A percentile compares a stretch with the other conserved stretches of the same genome.
Conservation (phyloP, 1,140 invertebrate genomes). For the Hyles vespertilio region DNA sequence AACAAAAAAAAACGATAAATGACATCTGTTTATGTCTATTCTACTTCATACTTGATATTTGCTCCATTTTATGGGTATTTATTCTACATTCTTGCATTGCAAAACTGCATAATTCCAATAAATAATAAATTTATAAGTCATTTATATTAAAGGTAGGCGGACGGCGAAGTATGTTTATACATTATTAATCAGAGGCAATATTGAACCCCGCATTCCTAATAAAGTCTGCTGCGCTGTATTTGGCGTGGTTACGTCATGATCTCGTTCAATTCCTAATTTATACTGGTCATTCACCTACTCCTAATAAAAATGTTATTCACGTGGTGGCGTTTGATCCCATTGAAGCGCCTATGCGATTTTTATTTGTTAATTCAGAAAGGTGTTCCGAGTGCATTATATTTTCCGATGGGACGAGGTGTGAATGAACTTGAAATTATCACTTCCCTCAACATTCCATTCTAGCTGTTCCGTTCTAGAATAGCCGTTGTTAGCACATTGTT, state of each 20-base stretch:
- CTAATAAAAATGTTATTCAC: conserved; percentile 6
- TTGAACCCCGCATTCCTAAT: background rate
- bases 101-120: no score
- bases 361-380: no score
- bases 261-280: conserved; percentile 12
- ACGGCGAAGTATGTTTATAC: no score
- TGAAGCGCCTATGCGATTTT: conserved; percentile 3
- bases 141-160: no score
- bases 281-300: conserved; percentile 19
- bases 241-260: conserved; percentile 6
- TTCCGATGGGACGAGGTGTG: conserved; percentile 20
- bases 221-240: background rate
- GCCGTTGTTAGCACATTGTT: conserved; percentile 19
- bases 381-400: no score
- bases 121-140: no score
- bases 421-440: conserved; percentile 45
- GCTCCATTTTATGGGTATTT: no score
- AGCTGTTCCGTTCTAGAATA: conserved; percentile 18
- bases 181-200: no score
- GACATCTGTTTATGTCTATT: no score
- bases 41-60: no score
- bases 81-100: no score
- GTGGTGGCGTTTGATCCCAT: background rate
- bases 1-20: no score
- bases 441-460: conserved; percentile 45